Conservation (phyloP, 2,113 vertebrate genomes). For the Cichladusa arquata region DNA sequence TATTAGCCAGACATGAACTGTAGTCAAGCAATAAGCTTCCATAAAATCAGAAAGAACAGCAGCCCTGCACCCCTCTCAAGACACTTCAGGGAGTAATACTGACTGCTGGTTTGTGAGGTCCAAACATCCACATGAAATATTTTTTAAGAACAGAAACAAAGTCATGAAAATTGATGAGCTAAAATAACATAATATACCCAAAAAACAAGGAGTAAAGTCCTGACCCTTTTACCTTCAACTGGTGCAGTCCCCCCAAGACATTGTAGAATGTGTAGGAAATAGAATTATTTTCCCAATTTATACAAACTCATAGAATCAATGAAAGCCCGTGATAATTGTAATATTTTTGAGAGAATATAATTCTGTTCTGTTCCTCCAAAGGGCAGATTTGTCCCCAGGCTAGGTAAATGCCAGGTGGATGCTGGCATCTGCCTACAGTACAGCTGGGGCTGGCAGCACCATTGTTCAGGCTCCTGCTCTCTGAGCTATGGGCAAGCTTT, state of each 20-base stretch:
- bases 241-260: neutral
- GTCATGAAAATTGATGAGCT: neutral
- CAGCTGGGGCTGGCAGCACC: neutral
- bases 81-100: neutral
- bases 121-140: neutral
- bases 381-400: neutral
- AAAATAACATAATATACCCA: neutral
- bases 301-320: neutral
- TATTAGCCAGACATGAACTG: neutral
- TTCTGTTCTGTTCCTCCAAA: neutral
- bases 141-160: neutral
- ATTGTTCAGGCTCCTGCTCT: rapidly evolving
- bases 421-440: rapidly evolving
- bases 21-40: neutral
- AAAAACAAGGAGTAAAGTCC: neutral
- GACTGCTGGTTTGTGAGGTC: neutral
- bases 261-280: neutral
- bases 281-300: neutral
- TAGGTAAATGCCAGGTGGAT: neutral
- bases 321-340: neutral
- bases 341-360: neutral
- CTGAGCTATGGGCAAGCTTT: neutral
- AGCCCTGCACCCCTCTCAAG: neutral
- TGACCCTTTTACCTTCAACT: neutral
- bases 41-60: neutral